phyloP scores from a whole-genome alignment of 2,113 vertebrate genomes.

The Clupea harengus region DNA sequence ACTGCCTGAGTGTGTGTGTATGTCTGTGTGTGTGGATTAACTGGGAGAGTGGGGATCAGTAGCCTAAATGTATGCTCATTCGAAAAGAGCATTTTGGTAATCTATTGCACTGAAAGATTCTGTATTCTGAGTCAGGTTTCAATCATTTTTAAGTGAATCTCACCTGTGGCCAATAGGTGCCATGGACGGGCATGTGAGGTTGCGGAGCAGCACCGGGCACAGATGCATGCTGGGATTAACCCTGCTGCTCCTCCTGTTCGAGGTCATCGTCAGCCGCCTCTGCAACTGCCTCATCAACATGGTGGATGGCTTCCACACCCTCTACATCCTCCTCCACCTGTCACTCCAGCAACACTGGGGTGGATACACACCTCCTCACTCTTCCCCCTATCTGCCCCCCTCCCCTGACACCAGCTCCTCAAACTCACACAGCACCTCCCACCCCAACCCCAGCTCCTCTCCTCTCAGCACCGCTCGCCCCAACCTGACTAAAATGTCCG shows the following conservation, averaged over 20 bases:
- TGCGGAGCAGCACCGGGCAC: conserved; percentile 25
- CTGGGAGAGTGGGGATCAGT: not conserved
- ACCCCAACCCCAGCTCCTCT: not conserved
- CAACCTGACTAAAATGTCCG: not conserved
- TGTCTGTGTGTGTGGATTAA: not conserved
- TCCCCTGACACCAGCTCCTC: not conserved
- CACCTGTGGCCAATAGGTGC: conserved; percentile 46
- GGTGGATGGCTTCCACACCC: conserved; percentile 70
- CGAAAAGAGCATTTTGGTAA: not conserved
- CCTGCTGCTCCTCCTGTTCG: conserved; percentile 59
- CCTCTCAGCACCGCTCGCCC: not conserved
- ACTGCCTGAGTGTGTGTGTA: not conserved
- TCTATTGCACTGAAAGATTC: not conserved
- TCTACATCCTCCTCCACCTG: conserved; percentile 65
- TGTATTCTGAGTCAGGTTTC: not conserved
- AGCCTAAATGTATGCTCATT: not conserved
- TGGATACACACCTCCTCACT: not conserved
- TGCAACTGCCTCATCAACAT: conserved; percentile 69
- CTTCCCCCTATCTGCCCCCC: not conserved
- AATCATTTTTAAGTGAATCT: not conserved
- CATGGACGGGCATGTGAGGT: conserved; percentile 35
- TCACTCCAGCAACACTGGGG: conserved; percentile 38
- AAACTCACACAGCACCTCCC: not conserved
- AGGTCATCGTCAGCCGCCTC: conserved; percentile 65
- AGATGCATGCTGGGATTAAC: conserved; percentile 60